Base-by-base conservation (phyloP, 2,797 vertebrate genomes). In the Potorous gilbertii region DNA sequence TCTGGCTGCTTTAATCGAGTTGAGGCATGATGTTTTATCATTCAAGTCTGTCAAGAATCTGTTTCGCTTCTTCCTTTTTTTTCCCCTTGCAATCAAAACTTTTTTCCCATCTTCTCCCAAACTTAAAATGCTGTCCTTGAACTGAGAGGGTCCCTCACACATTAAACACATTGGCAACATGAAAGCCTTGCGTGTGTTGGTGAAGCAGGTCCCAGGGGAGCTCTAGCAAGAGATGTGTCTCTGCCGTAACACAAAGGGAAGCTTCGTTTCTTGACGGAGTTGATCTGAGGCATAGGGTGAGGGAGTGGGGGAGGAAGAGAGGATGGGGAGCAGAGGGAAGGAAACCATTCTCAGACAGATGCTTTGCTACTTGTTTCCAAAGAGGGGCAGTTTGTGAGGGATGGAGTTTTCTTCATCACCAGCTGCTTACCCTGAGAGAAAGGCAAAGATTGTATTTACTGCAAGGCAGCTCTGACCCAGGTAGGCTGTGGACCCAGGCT, bases 101-200 rank as follows among this genome's bases (percentile, higher is more conserved):
- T 96, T 96, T 94, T 96, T 98, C 92, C 93, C n/a, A 1, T 97
- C 94, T 96, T 96, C 93, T 92, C 28, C 21, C 56, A 29, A 93
- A 97, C 97, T 97, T 97, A 97, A 98, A 97, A 98, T 96, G 92
- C 89, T 92, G 94, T 98, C 97, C 98, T 98, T 98, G 98, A 98
- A 98, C 96, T 1, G 90, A 94, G 87, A 95, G 0, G 95, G 93
- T 95, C 96, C 92, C 91, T 97, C 3, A 28, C 0, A 9, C 95
- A 95, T 97, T 97, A 97, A 97, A 97, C 59, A 94, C 95, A 96
- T 91, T 96, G 1, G 21, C 89, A 74, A 92, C 96, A 97, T 97
- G 96, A 98, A 98, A 98, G 97, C 94, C 14, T 46, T 74, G 52
- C 16, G n/a, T 74, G 62, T 91, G 57, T 54, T 94, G 87, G 91